These are phyloP conservation scores for Cosmopolites sordidus DNA, from an alignment of 2,888 invertebrate species.

Conservation along the genomic window DNA sequence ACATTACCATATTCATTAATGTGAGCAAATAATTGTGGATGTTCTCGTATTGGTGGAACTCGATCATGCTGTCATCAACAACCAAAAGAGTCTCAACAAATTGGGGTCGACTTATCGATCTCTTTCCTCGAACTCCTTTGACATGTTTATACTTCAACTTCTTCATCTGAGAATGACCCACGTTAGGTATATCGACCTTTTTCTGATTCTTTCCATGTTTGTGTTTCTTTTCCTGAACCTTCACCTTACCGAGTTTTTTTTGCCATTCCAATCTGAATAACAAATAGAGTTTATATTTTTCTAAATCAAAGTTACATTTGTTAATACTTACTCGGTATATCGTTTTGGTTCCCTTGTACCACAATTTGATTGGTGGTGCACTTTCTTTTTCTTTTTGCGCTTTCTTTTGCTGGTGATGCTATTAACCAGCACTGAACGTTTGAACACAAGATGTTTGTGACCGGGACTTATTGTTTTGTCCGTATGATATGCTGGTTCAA, in stretches of 20 bases:
- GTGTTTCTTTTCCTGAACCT: conserved; percentile 49
- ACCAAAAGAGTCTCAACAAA: conserved; percentile 85
- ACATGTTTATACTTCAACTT: conserved; percentile 45
- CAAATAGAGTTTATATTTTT: no score
- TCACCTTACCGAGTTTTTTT: conserved; percentile 49
- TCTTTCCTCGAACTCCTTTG: conserved; percentile 41
- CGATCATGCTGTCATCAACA: conserved; percentile 82
- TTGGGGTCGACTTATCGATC: conserved; percentile 71
- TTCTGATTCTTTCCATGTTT: conserved; percentile 30
- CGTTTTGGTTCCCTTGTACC: conserved; percentile 55
- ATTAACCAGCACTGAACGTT: conserved; percentile 58
- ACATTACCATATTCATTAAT: conserved; percentile 83
- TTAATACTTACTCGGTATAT: conserved; percentile 46
- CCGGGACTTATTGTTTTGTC: conserved; percentile 44
- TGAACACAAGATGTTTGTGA: conserved; percentile 66
- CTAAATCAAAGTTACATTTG: no score
- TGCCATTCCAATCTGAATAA: conserved; percentile 59
- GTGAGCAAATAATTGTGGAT: conserved; percentile 83
- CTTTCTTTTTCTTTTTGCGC: conserved; percentile 49
- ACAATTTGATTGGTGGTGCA: conserved; percentile 52
- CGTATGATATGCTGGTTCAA: conserved; percentile 64
- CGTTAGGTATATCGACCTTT: conserved; percentile 36
- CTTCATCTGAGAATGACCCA: conserved; percentile 45
- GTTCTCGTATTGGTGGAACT: conserved; percentile 76
- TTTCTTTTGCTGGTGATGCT: conserved; percentile 11